Evolutionary conservation across 64 coral and sea anemone genomes (phyloP).

Genomic region (Dendrophyllia cribrosa): DNA sequence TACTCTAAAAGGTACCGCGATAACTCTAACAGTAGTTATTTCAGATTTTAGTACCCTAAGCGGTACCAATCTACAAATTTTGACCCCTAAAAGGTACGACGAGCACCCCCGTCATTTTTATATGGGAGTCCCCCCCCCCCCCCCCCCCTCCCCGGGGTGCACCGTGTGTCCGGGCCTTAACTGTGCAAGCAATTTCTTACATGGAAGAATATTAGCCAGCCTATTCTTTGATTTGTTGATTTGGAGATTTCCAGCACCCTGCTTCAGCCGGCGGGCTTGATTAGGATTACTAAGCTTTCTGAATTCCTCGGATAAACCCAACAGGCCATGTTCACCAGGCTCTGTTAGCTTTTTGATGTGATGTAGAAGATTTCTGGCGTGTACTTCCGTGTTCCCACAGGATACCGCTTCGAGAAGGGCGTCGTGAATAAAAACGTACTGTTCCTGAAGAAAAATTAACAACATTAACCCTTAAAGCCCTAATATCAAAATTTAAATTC

Average conservation of each 20-base stretch:
- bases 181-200: constrained; percentile 61
- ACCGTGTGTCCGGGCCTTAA: no score
- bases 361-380: constrained; percentile 96
- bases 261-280: constrained; percentile 74
- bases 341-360: constrained; percentile 94
- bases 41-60: no score
- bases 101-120: no score
- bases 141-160: no score
- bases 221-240: constrained; percentile 94
- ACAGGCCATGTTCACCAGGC: constrained; percentile 67
- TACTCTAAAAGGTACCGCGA: no score
- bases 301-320: constrained; percentile 88
- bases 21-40: no score
- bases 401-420: constrained; percentile 91
- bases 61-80: no score
- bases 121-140: no score
- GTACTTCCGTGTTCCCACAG: constrained; percentile 92
- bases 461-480: no score
- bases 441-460: constrained; percentile 48
- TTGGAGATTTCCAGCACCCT: constrained; percentile 74
- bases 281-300: constrained; percentile 80
- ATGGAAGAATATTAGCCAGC: constrained; percentile 94
- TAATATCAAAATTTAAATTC: no score
- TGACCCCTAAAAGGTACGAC: no score
- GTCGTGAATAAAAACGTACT: constrained; percentile 97